Evolutionary conservation across 23 tunicate species (phyloP).

Genomic region (Styela plicata): DNA sequence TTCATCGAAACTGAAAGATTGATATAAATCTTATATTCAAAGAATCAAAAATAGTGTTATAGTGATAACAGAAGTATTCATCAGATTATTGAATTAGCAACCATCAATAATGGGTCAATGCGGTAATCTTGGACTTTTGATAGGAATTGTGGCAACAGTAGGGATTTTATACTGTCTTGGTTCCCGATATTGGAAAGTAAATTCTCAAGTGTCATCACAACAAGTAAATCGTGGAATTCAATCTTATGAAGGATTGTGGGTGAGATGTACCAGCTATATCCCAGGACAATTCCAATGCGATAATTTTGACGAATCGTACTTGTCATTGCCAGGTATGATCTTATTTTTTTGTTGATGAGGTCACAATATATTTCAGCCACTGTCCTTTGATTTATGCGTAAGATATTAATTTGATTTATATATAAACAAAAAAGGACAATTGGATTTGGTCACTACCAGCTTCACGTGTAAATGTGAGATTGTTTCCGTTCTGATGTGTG

Average conservation of each 20-base stretch:
- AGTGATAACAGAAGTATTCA: too few species aligned
- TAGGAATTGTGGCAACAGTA: constrained; percentile 51
- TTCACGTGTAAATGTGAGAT: too few species aligned
- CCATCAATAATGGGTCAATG: constrained; percentile 13
- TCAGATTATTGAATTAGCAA: too few species aligned
- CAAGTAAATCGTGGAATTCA: constrained; percentile 41
- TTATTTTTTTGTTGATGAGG: constrained; percentile 13
- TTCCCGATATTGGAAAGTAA: constrained; percentile 73
- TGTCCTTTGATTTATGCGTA: too few species aligned
- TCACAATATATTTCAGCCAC: too few species aligned
- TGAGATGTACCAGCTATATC: constrained; percentile 62
- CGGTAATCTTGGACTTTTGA: constrained; percentile 37
- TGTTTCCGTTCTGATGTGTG: too few species aligned
- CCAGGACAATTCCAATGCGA: constrained; percentile 84
- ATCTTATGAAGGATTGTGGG: constrained; percentile 88
- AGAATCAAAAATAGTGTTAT: too few species aligned
- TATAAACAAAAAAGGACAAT: too few species aligned
- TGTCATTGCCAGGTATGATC: constrained; percentile 49
- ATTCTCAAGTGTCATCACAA: constrained; percentile 68
- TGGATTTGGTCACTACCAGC: too few species aligned
- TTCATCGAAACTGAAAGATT: too few species aligned
- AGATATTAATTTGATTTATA: too few species aligned
- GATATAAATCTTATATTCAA: too few species aligned
- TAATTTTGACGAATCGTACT: constrained; percentile 48
- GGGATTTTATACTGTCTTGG: constrained; percentile 73